Evolutionary conservation across 92 coral and sea anemone genomes (phyloP).

Genomic region (Ricordea florida): DNA sequence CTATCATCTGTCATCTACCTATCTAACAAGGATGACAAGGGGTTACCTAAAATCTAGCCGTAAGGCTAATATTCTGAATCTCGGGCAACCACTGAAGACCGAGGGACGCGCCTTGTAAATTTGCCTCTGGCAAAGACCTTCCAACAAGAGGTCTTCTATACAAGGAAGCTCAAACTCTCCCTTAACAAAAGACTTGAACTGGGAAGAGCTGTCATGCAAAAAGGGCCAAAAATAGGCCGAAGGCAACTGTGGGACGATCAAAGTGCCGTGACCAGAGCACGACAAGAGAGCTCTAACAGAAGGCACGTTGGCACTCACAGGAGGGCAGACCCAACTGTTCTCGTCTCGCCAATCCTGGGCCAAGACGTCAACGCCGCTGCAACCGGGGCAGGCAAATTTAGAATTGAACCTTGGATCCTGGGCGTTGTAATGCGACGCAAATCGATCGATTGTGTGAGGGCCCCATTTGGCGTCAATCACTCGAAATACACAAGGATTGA

Average conservation of each 20-base stretch:
- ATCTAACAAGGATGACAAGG: too few relatives aligned
- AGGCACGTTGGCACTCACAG: conserved; percentile 9
- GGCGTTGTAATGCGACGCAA: conserved; percentile 41
- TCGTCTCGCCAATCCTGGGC: conserved; percentile 48
- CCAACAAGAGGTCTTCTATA: conserved; percentile 11
- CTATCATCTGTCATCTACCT: too few relatives aligned
- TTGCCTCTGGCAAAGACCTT: conserved; percentile 51
- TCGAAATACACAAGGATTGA: too few relatives aligned
- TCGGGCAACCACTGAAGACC: conserved; percentile 19
- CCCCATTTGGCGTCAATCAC: conserved; percentile 74
- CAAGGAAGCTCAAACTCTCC: not conserved
- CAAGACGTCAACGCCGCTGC: conserved; percentile 44
- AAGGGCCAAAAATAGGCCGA: conserved; percentile 33
- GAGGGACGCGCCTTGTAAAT: conserved; percentile 16
- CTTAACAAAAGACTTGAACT: conserved; percentile 7
- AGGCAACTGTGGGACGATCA: conserved; percentile 60
- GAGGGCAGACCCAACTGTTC: conserved; percentile 66
- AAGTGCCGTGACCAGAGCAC: conserved; percentile 20
- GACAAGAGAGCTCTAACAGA: conserved; percentile 1
- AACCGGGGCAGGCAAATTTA: conserved; percentile 45
- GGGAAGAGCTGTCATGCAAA: not conserved
- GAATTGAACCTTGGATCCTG: conserved; percentile 48
- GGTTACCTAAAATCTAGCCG: conserved; percentile 7
- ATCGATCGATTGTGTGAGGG: conserved; percentile 61
- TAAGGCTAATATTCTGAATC: conserved; percentile 25